Base-by-base conservation (phyloP, 2,888 invertebrate genomes). In the Pterostichus madidus region DNA sequence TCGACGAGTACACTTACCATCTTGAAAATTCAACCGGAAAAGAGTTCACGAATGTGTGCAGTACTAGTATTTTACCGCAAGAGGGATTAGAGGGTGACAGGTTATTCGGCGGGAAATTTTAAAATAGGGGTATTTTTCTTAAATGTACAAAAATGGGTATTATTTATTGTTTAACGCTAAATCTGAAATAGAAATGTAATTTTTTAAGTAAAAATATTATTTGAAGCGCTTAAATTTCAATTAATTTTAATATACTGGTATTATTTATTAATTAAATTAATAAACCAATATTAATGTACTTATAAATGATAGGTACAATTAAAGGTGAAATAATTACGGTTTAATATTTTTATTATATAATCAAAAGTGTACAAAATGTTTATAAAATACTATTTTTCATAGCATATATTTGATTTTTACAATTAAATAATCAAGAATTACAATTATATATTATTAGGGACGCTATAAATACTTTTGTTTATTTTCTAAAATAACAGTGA, bases 1-100 rank as follows among this genome's bases (percentile, higher is more conserved):
- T 56, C 77, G 59, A 71, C 61, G 24, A 56, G 61, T 77, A 86
- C 86, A 86, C 87, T 86, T 85, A 87, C 87, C 87, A 87, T 87
- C 86, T 86, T 86, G 85, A 76, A 85, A 84, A 80, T 84, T 85
- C 84, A 85, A 85, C 85, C 84, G 85, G 85, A 86, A 86, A 85
- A 86, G 86, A 86, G 84, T 44, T 59, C 77, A 39, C 32, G 17
- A 39, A 17, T 53, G 53, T n/a, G 8, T 8, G 56, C 17, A 17
- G 15, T 56, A 56, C 8, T 17, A 56, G 5, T 7, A 56, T 56
- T 56, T 56, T 11, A 24, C 56, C 15, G 56, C 56, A 11, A 52
- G 39, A 31, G 31, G 31, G 11, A 8, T 15, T 31, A 59, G 35
- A n/a, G 35, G 64, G 15, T 15, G 61, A 81, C 81, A 75, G 49